Base-by-base conservation (phyloP, 2,113 vertebrate genomes). In the Excalfactoria chinensis region DNA sequence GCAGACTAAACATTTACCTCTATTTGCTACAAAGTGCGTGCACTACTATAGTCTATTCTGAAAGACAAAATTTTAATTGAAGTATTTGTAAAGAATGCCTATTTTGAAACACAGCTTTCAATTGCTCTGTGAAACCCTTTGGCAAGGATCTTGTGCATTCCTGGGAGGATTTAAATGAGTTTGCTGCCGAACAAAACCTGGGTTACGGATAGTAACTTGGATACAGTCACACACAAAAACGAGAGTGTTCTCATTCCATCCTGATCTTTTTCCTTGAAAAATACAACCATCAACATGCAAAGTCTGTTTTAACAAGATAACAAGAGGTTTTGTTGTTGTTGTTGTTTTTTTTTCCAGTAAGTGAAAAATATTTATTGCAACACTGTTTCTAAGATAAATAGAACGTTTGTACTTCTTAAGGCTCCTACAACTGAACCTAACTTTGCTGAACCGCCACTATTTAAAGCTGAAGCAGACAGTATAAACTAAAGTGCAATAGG, bases 121-220 rank as follows among this genome's bases (percentile, higher is more conserved):
- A 93, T 62, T 93, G 88, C 88, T 88, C 88, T 93, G 93, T 90
- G 96, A 97, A 97, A 97, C 96, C 63, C 93, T 95, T 93, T 97
- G 97, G 97, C 96, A 96, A 92, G 93, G 95, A 96, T 79, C 93
- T 69, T 90, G 40, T 77, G 84, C 96, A 98, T 98, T 98, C 98
- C 96, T 97, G 73, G 74, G 89, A 95, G 96, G 97, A 98, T 98
- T 97, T 97, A 97, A 97, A 97, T 97, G 91, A 95, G 94, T 89
- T 86, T 82, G 96, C 76, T 13, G 49, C 88, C 48, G 86, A 97
- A 93, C 95, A 95, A 98, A 97, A 97, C 96, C 94, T 95, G 95
- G 84, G 95, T 96, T 96, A 95, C 76, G 75, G 84, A 93, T 77
- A 96, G 95, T 95, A 95, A 94, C 96, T 87, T 96, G 94, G 93